phyloP scores from a whole-genome alignment of 2,113 vertebrate species.

The Casuarius casuarius region DNA sequence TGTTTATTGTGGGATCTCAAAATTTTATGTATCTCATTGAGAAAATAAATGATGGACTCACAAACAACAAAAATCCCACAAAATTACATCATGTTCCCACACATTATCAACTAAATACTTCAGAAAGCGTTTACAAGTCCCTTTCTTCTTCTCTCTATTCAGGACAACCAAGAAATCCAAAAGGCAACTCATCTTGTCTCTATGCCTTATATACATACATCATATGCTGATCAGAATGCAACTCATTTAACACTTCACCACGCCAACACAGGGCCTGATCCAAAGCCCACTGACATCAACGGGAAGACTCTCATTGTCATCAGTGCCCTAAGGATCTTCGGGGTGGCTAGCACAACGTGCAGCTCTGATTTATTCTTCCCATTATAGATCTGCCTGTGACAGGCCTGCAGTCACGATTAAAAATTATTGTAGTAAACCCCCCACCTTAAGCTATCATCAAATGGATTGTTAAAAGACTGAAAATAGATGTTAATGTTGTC shows the following conservation, averaged over 20 bases:
- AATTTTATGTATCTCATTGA: neutral
- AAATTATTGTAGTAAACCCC: neutral
- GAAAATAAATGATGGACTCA: neutral
- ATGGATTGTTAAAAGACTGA: slow-evolving; percentile 4
- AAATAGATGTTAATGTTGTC: slow-evolving; percentile 17
- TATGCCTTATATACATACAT: neutral
- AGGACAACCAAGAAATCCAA: neutral
- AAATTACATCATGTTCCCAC: slow-evolving; percentile 1
- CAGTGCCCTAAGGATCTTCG: neutral
- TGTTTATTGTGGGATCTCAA: neutral
- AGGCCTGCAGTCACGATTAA: neutral
- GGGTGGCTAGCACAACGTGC: neutral
- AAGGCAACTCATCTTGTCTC: neutral
- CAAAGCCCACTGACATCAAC: neutral
- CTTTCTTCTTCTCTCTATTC: slow-evolving; percentile 2
- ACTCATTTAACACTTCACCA: neutral
- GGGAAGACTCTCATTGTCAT: neutral
- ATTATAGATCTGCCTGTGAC: neutral
- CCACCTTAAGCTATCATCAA: neutral
- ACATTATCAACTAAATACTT: neutral
- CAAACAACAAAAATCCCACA: neutral
- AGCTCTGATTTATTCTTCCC: slow-evolving; percentile 6
- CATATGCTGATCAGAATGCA: neutral
- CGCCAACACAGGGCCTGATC: neutral
- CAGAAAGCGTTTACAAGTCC: slow-evolving; percentile 5